phyloP scores from a whole-genome alignment of 2,797 vertebrate genomes.

The Mormyrus hasselquistii region DNA sequence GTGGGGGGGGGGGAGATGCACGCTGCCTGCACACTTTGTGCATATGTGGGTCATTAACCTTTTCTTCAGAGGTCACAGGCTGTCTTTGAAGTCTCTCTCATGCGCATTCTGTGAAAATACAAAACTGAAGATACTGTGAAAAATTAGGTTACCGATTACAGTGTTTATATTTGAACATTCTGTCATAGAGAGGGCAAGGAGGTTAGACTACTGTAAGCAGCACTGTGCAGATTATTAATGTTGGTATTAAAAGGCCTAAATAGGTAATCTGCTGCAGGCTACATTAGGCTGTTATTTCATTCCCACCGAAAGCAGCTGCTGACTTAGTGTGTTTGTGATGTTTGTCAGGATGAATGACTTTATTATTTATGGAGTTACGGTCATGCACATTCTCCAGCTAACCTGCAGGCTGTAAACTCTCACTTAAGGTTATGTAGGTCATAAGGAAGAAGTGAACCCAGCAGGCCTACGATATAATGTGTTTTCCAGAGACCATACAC shows the following conservation, averaged over 20 bases:
- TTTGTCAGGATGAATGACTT: slow-evolving; percentile 45
- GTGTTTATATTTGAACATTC: background rate
- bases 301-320: background rate
- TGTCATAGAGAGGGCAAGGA: background rate
- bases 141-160: background rate
- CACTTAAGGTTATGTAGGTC: slow-evolving; percentile 29
- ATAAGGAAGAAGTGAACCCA: slow-evolving; percentile 43
- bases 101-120: background rate
- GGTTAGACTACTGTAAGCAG: background rate
- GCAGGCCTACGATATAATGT: slow-evolving; percentile 36
- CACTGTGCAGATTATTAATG: background rate
- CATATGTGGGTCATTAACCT: slow-evolving; percentile 42
- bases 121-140: background rate
- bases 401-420: slow-evolving; percentile 45
- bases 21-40: slow-evolving; percentile 25
- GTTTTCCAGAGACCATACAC: slow-evolving; percentile 40
- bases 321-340: slow-evolving; percentile 6
- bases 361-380: slow-evolving; percentile 44
- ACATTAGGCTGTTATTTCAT: background rate
- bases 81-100: slow-evolving; percentile 25
- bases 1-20: background rate
- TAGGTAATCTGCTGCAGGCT: background rate
- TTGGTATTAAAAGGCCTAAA: background rate
- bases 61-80: slow-evolving; percentile 20
- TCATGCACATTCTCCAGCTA: slow-evolving; percentile 44